Percentiles rank a stretch among this genome's conserved stretches.
These are phyloP conservation scores for Nestor notabilis DNA, from an alignment of 2,113 vertebrate species.

Conservation along the genomic window DNA sequence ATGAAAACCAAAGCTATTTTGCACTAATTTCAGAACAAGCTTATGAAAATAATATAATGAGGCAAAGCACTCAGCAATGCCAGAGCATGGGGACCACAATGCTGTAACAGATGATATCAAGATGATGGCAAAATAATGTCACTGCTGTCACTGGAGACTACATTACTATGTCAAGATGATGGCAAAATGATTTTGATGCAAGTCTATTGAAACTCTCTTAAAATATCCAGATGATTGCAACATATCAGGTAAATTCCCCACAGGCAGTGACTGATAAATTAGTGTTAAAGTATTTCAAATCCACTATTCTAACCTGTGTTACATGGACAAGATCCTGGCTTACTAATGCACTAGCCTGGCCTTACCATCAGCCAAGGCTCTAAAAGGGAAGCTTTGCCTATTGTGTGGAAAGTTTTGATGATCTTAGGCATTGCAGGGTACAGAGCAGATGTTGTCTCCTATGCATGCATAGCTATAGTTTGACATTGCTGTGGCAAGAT, in stretches of 20 bases:
- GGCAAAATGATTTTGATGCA: constrained; percentile 59
- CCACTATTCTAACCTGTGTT: neutral
- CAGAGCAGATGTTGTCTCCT: neutral
- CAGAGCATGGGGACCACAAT: constrained; percentile 56
- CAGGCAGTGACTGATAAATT: constrained; percentile 6
- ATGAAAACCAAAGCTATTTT: constrained; percentile 9
- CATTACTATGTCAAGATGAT: constrained; percentile 70
- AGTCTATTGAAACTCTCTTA: constrained; percentile 58
- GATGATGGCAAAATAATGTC: constrained; percentile 73
- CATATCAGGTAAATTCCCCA: constrained; percentile 20
- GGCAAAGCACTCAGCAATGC: constrained; percentile 55
- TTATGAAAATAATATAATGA: constrained; percentile 46
- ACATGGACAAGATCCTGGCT: neutral
- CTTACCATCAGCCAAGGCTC: neutral
- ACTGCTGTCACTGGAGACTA: constrained; percentile 61
- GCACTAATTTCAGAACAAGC: constrained; percentile 24
- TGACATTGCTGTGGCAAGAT: neutral
- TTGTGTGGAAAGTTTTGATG: neutral
- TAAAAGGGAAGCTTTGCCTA: neutral
- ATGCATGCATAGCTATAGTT: neutral
- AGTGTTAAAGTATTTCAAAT: constrained; percentile 13
- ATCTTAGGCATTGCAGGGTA: neutral
- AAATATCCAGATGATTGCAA: constrained; percentile 65
- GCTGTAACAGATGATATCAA: constrained; percentile 54
- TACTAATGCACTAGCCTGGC: neutral